These are phyloP conservation scores for Crocidura indochinensis DNA, from an alignment of 2,797 vertebrate genomes.

Conservation along the genomic window DNA sequence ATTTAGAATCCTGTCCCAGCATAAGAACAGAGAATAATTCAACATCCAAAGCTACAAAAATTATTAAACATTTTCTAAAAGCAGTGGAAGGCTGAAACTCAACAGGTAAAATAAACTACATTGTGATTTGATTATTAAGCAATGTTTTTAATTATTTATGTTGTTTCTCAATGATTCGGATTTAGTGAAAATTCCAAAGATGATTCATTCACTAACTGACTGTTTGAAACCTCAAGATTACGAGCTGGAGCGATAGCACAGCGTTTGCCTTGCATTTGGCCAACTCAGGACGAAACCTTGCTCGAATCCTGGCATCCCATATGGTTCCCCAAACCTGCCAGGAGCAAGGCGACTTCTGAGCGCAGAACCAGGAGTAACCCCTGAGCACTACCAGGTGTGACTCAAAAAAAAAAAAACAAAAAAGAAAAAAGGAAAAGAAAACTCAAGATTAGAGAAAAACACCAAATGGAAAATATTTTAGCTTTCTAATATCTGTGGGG, in stretches of 20 bases:
- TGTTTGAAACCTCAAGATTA: conserved; percentile 31
- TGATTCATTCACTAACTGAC: background rate
- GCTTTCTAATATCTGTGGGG: background rate
- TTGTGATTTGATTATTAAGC: conserved; percentile 27
- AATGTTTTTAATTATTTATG: background rate
- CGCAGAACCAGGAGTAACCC: no score
- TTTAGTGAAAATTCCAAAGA: background rate
- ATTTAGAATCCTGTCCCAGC: background rate
- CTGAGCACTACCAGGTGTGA: no score
- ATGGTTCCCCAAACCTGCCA: no score
- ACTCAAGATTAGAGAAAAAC: conserved; percentile 7
- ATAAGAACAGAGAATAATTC: conserved; percentile 22
- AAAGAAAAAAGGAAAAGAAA: background rate
- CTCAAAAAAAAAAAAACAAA: no score
- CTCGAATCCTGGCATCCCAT: no score
- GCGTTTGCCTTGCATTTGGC: no score
- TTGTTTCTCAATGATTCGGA: background rate
- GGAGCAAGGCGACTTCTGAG: no score
- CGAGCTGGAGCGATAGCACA: no score
- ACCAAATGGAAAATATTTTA: background rate
- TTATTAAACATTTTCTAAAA: background rate
- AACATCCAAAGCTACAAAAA: background rate
- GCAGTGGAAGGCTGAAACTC: background rate
- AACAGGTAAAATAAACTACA: background rate
- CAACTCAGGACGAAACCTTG: no score